Base-by-base conservation (phyloP, 2,113 vertebrate genomes). In the Symphodus melops region DNA sequence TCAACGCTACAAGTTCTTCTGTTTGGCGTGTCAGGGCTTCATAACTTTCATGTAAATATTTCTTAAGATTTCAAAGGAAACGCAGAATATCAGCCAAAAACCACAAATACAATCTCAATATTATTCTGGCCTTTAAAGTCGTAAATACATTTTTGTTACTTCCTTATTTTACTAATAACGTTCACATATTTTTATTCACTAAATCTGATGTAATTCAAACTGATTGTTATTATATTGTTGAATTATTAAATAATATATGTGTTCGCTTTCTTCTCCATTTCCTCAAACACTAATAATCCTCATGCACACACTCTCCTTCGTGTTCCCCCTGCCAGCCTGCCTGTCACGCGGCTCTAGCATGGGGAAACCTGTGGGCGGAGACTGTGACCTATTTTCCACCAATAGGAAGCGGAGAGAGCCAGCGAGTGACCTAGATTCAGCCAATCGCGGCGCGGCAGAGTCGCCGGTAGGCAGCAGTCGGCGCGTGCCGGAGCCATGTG, bases 401-500 rank as follows among this genome's bases (percentile, higher is more conserved):
- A 95, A 95, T 94, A 0, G 67, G 59, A 71, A 48, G 16, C 44
- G 10, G 61, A 28, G 52, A 75, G 64, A 61, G 56, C 71, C 58
- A 69, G 84, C 84, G 68, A 88, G 77, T 93, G 94, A 95, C 94
- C 94, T 91, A 95, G 69, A 87, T 95, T 92, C 62, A 69, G 73
- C 94, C 93, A 95, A 95, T 94, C 70, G 17, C 56, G 33, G 57
- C 55, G 68, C 88, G 41, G 85, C 76, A 51, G n/a, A 58, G 68
- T 64, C 81, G 88, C 87, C 83, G 88, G 87, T 85, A 86, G 92
- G 90, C 88, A 91, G 83, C 88, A 82, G 77, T 69, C 68, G 75
- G 84, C 92, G 89, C 94, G 93, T 95, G 94, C 88, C 51, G 52
- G 20, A 51, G 78, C 91, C 93, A 95, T 90, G 94, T 95, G 94